phyloP scores from a whole-genome alignment of 1,140 invertebrate genomes.

The Brachionus plicatilis region DNA sequence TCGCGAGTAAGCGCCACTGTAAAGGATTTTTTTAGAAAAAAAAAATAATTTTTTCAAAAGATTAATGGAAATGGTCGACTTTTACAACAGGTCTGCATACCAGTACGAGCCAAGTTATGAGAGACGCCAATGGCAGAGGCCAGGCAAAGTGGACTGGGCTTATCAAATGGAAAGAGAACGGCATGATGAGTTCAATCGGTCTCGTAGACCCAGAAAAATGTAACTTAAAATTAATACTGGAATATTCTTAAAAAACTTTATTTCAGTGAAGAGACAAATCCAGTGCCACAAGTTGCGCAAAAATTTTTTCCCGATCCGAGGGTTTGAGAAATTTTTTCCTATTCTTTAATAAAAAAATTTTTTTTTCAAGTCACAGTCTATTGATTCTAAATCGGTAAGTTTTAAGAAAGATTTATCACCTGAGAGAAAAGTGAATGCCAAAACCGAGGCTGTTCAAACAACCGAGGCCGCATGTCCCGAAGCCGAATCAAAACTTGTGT shows the following conservation, averaged over 20 bases:
- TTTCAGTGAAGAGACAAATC: neutral
- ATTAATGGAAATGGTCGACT: neutral
- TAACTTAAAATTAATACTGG: neutral
- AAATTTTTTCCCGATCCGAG: neutral
- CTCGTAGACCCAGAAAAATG: neutral
- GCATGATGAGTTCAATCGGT: neutral
- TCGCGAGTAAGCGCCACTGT: neutral
- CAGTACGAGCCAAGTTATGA: neutral
- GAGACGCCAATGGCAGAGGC: neutral
- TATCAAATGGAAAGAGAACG: neutral
- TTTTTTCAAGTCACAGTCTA: neutral
- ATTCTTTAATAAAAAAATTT: neutral
- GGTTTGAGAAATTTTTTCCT: neutral
- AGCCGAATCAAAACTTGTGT: neutral
- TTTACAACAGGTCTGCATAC: neutral
- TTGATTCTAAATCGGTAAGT: neutral
- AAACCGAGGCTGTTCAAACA: conserved; percentile 2
- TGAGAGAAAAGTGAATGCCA: neutral
- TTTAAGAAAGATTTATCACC: neutral
- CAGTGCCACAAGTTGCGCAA: neutral
- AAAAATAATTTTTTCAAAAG: neutral
- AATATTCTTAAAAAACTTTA: neutral
- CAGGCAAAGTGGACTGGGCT: neutral
- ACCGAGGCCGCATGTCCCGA: neutral
- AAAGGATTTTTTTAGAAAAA: neutral